Conservation (phyloP, 2,113 vertebrate genomes). For the Triplophysa siluroides region DNA sequence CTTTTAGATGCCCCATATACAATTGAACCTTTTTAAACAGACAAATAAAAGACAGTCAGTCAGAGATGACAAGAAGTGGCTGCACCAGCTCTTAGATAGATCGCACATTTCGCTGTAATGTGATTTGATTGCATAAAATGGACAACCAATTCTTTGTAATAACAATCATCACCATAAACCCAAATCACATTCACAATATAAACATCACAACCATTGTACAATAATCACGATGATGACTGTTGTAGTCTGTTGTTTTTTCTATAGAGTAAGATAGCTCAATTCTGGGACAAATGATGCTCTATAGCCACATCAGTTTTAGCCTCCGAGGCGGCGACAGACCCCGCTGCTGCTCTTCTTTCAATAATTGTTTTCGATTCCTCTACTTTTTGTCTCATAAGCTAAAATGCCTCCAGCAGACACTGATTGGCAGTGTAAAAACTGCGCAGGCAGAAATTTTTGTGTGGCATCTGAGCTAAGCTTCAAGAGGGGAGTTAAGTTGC, state of each 20-base stretch:
- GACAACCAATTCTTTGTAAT: background rate
- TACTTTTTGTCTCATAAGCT: slow-evolving; percentile 30
- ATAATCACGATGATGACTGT: slow-evolving; percentile 22
- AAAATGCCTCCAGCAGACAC: slow-evolving; percentile 28
- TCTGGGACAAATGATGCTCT: slow-evolving; percentile 10
- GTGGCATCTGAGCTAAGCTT: slow-evolving; percentile 6
- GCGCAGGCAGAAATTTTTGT: background rate
- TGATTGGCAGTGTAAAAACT: slow-evolving; percentile 38
- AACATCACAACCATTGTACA: slow-evolving; percentile 7
- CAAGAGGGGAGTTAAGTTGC: slow-evolving; percentile 18
- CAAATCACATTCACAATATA: slow-evolving; percentile 19
- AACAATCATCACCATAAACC: slow-evolving; percentile 5
- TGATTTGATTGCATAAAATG: slow-evolving; percentile 17
- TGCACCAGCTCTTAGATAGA: background rate
- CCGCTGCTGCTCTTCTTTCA: slow-evolving; percentile 24
- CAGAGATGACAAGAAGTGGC: background rate
- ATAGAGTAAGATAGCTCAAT: slow-evolving; percentile 10
- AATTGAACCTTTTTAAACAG: background rate
- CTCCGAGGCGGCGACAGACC: background rate
- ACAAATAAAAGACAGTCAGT: background rate
- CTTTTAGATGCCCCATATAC: no score
- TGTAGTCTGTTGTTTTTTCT: slow-evolving; percentile 13
- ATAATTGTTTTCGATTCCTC: slow-evolving; percentile 38
- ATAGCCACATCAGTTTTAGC: background rate
- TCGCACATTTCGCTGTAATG: background rate